phyloP scores from a whole-genome alignment of 2,113 vertebrate species.

The Abramis brama region DNA sequence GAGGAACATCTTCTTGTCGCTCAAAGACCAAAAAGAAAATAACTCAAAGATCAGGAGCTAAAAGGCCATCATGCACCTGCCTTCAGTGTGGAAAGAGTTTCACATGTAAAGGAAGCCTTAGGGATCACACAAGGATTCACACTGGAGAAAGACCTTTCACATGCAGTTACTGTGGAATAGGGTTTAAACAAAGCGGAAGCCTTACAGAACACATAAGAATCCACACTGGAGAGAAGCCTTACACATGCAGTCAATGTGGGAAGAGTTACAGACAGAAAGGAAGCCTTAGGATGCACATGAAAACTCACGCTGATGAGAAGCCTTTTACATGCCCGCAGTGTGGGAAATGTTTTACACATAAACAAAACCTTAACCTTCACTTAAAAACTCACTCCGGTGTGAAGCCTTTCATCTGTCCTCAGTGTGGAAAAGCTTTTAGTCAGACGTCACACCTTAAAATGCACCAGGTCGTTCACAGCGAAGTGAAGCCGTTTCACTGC shows the following conservation, averaged over 20 bases:
- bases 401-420: not conserved
- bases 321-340: not conserved
- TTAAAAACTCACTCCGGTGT: not conserved
- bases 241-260: not conserved
- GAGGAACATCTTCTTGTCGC: not conserved
- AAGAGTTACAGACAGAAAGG: not conserved
- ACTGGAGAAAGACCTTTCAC: not conserved
- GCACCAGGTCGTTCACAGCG: not conserved
- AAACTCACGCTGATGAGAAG: not conserved
- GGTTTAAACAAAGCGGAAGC: not conserved
- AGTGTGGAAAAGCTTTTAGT: not conserved
- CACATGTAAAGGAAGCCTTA: not conserved
- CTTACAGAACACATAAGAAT: not conserved
- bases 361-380: not conserved
- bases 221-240: not conserved
- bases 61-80: not conserved
- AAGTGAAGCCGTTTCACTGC: not conserved
- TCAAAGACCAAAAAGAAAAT: not conserved
- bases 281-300: not conserved
- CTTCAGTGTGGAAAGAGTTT: not conserved
- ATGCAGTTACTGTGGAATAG: not conserved
- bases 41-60: not conserved
- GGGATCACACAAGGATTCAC: not conserved
- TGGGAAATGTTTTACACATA: not conserved
- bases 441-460: rapidly evolving